Evolutionary conservation across 1,140 invertebrate genomes (phyloP).

Genomic region (Leptonema lineaticorne): DNA sequence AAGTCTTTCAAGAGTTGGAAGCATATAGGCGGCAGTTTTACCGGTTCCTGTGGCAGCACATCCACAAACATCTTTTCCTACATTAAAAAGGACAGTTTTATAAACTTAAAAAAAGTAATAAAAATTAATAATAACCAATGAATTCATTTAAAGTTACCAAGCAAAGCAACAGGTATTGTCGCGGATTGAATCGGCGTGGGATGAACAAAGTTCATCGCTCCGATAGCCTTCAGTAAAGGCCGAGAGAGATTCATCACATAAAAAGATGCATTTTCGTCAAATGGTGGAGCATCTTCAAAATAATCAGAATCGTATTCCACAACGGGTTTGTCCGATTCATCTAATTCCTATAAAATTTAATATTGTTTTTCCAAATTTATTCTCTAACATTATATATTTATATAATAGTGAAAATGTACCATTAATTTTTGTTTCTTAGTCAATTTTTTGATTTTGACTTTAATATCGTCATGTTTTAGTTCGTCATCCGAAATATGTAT

Average conservation of each 20-base stretch:
- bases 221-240: constrained; percentile 86
- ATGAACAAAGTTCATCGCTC: constrained; percentile 82
- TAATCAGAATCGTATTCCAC: constrained; percentile 64
- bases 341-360: constrained; percentile 44
- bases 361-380: background rate
- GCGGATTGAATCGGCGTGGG: constrained; percentile 96
- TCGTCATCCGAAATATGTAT: constrained; percentile 69
- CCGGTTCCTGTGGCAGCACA: constrained; percentile 98
- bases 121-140: background rate
- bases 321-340: constrained; percentile 53
- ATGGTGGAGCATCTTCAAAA: constrained; percentile 74
- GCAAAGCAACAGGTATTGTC: constrained; percentile 90
- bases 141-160: constrained; percentile 57
- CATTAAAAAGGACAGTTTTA: background rate
- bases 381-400: background rate
- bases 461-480: constrained; percentile 67
- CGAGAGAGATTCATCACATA: constrained; percentile 92
- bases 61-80: constrained; percentile 86
- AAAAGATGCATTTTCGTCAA: constrained; percentile 75
- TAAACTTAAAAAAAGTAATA: background rate
- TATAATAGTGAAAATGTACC: background rate
- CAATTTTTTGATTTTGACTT: constrained; percentile 58
- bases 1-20: constrained; percentile 93
- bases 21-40: constrained; percentile 98
- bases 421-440: constrained; percentile 58